These are phyloP conservation scores for Urosaurus nigricauda DNA, from an alignment of 2,797 vertebrate species.

Conservation along the genomic window DNA sequence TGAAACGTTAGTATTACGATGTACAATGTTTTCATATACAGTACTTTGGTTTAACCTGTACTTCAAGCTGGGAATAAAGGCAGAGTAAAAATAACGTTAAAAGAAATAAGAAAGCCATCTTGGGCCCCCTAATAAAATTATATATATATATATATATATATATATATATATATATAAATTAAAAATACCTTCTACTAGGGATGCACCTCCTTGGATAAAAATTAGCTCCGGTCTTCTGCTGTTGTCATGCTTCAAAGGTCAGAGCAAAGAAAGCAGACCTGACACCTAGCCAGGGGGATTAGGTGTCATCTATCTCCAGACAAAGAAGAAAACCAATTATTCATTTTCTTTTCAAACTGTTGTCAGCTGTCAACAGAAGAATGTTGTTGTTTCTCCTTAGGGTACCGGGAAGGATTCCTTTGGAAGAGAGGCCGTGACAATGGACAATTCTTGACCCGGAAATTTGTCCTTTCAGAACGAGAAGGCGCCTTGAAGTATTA, in stretches of 20 bases:
- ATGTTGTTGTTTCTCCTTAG: slow-evolving; percentile 72
- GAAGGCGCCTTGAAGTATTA: slow-evolving; percentile 97
- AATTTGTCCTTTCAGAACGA: slow-evolving; percentile 93
- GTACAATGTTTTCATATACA: too few species aligned
- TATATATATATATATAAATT: too few species aligned
- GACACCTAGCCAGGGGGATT: background rate
- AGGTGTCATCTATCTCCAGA: too few species aligned
- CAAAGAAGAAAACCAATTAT: background rate
- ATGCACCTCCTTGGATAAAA: background rate
- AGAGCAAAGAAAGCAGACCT: background rate
- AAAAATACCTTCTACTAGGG: background rate
- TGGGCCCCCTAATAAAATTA: too few species aligned
- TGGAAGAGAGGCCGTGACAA: slow-evolving; percentile 98
- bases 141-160: too few species aligned
- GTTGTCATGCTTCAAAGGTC: background rate
- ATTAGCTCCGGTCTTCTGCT: background rate
- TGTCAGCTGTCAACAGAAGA: background rate
- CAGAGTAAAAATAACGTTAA: too few species aligned
- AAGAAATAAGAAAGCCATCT: too few species aligned
- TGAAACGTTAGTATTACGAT: too few species aligned
- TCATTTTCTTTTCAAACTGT: background rate
- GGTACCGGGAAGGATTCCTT: slow-evolving; percentile 96
- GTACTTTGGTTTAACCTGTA: too few species aligned
- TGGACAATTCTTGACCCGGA: slow-evolving; percentile 94
- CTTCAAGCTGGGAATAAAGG: too few species aligned